These are phyloP conservation scores for Oriolus oriolus DNA, from an alignment of 2,113 vertebrate genomes.

Conservation along the genomic window DNA sequence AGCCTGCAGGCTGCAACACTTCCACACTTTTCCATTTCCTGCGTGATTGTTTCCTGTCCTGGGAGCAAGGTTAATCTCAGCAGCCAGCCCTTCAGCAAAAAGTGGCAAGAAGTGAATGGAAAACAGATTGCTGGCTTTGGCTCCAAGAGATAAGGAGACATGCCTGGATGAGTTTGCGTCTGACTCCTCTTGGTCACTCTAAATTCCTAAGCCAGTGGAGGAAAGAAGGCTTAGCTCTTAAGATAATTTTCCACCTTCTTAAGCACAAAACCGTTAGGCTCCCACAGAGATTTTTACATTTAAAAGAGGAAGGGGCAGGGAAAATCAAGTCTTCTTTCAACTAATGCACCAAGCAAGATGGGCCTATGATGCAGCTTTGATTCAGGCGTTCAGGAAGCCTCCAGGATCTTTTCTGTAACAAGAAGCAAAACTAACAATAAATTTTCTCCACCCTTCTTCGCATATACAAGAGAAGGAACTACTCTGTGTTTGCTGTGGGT, in stretches of 20 bases:
- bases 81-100: constrained; percentile 29
- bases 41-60: not conserved
- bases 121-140: constrained; percentile 23
- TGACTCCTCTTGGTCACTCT: not conserved
- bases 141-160: constrained; percentile 21
- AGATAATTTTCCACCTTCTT: constrained; percentile 48
- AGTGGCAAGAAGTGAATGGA: not conserved
- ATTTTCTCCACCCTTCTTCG: not conserved
- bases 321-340: not conserved
- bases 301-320: not conserved
- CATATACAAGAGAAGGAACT: not conserved
- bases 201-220: constrained; percentile 17
- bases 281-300: not conserved
- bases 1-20: not conserved
- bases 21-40: constrained; percentile 11
- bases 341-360: not conserved
- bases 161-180: not conserved
- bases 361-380: not conserved
- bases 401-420: not conserved
- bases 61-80: constrained; percentile 15
- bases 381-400: not conserved
- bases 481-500: not conserved
- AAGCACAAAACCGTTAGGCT: not conserved
- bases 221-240: constrained; percentile 39
- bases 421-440: not conserved